Evolutionary conservation across 1,140 invertebrate species (phyloP), one percentile per base, ranked within the genome.

Genomic region (Drosophila sturtevanti): DNA sequence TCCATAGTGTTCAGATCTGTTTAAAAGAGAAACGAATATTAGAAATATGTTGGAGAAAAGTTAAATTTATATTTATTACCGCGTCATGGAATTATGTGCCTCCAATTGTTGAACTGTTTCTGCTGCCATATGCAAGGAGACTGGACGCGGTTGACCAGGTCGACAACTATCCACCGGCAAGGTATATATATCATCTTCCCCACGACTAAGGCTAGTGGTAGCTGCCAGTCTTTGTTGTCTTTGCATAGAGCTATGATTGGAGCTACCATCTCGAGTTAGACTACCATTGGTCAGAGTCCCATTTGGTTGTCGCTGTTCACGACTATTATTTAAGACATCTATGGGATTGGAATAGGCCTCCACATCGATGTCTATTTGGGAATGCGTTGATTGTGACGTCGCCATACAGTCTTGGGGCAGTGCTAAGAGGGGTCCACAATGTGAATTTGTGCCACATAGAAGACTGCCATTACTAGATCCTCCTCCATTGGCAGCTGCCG

Each of bases 291-390:
- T 90, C 16, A 90, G 56, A 0, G 73, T 67, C 7, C 90, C 90
- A 51, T 89, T 90, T 10, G 75, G 84, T 51, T 74, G 68, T 12
- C 79, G 75, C 51, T 89, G 77, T 38, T 89, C 76, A 14, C 84
- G 79, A n/a, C 77, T 89, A 65, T 44, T 82, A 35, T 82, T 87
- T 3, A 92, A 73, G 51, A 92, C 81, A 73, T 92, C 91, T n/a
- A 92, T 85, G 52, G 91, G 91, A 86, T 92, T 92, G 12, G 91
- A 92, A 64, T 92, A 92, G 60, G 90, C 90, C 59, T 91, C 91
- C 74, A 91, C 78, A 69, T 91, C 90, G 54, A 91, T 77, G 9
- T 80, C 75, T 11, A 18, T 21, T 5, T 56, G 51, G 18, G 66
- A 54, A 31, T 70, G 60, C 60, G 54, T 68, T 59, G 21, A 59